These are phyloP conservation scores for Ctenicera cuprea DNA, from an alignment of 2,888 invertebrate species.

Conservation along the genomic window DNA sequence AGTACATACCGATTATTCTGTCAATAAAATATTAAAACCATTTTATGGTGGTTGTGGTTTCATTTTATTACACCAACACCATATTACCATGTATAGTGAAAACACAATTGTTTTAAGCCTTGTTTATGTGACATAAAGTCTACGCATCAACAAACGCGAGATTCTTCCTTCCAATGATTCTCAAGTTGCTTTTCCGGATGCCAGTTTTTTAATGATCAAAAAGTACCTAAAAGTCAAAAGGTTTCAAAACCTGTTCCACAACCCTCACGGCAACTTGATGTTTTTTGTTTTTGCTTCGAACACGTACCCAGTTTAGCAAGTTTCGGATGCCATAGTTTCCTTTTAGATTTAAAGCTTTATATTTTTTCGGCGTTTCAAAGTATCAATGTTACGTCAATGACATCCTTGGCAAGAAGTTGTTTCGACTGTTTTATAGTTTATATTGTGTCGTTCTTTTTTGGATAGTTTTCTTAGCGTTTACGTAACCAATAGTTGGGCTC, in stretches of 20 bases:
- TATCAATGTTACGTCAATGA: slow-evolving; percentile 36
- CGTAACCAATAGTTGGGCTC: background rate
- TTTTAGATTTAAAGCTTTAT: slow-evolving; percentile 26
- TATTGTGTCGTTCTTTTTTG: slow-evolving; percentile 1
- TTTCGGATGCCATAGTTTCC: slow-evolving; percentile 41
- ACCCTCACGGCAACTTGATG: slow-evolving; percentile 52
- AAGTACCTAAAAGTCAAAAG: slow-evolving; percentile 55
- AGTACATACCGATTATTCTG: slow-evolving; percentile 48
- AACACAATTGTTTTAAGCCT: background rate
- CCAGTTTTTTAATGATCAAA: slow-evolving; percentile 56
- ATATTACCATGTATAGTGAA: background rate
- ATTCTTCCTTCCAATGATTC: slow-evolving; percentile 21
- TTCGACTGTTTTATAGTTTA: slow-evolving; percentile 1
- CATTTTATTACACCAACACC: slow-evolving; percentile 1
- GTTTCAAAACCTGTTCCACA: slow-evolving; percentile 55
- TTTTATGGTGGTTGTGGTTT: slow-evolving; percentile 14
- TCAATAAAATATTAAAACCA: slow-evolving; percentile 32
- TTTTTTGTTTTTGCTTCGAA: slow-evolving; percentile 48
- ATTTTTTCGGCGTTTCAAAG: slow-evolving; percentile 28
- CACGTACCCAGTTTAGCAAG: slow-evolving; percentile 51
- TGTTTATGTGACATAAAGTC: background rate
- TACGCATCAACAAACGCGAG: slow-evolving; percentile 7
- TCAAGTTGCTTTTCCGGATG: slow-evolving; percentile 54
- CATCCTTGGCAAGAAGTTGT: slow-evolving; percentile 24
- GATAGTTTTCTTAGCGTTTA: slow-evolving; percentile 2